Percentiles rank a stretch among this genome's conserved stretches.
Conservation (phyloP, 2,888 invertebrate genomes). For the Agonopterix arenella region DNA sequence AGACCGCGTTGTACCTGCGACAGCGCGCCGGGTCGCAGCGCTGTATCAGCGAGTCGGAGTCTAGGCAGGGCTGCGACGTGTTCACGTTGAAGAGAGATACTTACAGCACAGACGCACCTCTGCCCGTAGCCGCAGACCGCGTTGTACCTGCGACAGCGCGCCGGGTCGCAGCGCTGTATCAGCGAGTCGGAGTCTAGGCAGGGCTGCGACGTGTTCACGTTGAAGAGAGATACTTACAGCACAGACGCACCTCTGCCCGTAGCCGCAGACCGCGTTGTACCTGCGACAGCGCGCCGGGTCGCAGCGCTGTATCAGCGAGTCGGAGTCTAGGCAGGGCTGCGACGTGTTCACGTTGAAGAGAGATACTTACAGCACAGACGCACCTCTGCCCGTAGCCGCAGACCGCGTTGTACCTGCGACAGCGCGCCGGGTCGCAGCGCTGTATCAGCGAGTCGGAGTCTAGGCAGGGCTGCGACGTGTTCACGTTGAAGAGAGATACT, state of each 20-base stretch:
- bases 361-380: constrained; percentile 56
- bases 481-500: constrained; percentile 80
- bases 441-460: constrained; percentile 83
- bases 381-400: constrained; percentile 77
- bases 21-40: constrained; percentile 78
- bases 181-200: constrained; percentile 81
- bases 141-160: constrained; percentile 74
- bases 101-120: constrained; percentile 61
- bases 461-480: constrained; percentile 84
- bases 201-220: constrained; percentile 90
- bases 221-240: constrained; percentile 67
- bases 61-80: constrained; percentile 83
- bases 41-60: constrained; percentile 83
- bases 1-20: constrained; percentile 84
- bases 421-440: constrained; percentile 77
- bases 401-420: constrained; percentile 82
- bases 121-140: constrained; percentile 82
- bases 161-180: constrained; percentile 82
- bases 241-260: constrained; percentile 54
- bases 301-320: constrained; percentile 85
- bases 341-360: constrained; percentile 85
- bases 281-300: constrained; percentile 68
- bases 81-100: constrained; percentile 82
- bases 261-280: constrained; percentile 86
- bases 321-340: constrained; percentile 82